phyloP scores from a whole-genome alignment of 1,140 invertebrate species.

The Drosophila neocordata region DNA sequence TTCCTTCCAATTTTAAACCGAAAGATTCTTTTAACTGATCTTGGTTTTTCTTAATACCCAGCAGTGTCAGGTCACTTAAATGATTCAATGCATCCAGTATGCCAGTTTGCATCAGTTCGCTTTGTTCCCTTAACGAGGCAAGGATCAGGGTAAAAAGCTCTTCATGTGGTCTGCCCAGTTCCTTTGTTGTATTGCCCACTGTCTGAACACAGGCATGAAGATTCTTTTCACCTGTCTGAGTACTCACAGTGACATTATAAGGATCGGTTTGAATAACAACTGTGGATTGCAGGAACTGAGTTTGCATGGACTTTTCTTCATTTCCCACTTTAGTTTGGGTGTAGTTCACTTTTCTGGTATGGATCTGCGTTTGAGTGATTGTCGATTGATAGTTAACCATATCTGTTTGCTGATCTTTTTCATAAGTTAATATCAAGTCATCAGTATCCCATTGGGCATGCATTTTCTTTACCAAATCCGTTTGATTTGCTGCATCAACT shows the following conservation, averaged over 20 bases:
- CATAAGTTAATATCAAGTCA: conserved; percentile 15
- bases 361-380: conserved; percentile 23
- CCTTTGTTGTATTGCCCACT: background rate
- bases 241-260: background rate
- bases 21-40: background rate
- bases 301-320: conserved; percentile 17
- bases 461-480: background rate
- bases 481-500: conserved; percentile 16
- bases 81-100: conserved; percentile 27
- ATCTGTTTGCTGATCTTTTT: conserved; percentile 45
- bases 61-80: conserved; percentile 10
- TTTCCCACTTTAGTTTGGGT: conserved; percentile 19
- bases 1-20: background rate
- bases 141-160: conserved; percentile 25
- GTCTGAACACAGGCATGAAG: background rate
- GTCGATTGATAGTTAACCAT: background rate
- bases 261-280: background rate
- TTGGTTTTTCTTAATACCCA: background rate
- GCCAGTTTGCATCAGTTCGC: conserved; percentile 12
- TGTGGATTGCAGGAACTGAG: background rate
- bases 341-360: background rate
- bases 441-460: conserved; percentile 29
- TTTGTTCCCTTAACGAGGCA: conserved; percentile 11
- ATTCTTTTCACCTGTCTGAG: background rate
- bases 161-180: background rate